These are phyloP conservation scores for Drosophila algonquin DNA, from an alignment of 2,888 invertebrate genomes.

Conservation along the genomic window DNA sequence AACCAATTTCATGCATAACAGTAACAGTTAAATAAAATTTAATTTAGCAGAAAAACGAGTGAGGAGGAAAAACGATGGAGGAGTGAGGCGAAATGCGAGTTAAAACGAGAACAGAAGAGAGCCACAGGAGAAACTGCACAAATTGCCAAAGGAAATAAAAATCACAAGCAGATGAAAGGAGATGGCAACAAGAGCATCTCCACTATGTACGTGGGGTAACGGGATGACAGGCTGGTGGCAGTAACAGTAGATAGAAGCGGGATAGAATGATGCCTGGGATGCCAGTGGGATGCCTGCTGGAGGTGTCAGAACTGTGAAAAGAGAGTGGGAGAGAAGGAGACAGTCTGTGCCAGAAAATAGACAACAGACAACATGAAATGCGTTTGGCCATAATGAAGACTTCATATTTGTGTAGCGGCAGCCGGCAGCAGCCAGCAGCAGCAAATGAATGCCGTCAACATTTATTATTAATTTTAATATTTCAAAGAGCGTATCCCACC, in stretches of 20 bases:
- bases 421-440: conserved; percentile 2
- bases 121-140: conserved; percentile 39
- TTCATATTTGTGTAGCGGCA: conserved; percentile 49
- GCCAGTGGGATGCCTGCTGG: too few relatives aligned
- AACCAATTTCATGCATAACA: conserved; percentile 70
- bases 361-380: conserved; percentile 36
- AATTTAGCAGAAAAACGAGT: conserved; percentile 67
- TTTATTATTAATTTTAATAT: conserved; percentile 77
- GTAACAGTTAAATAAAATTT: conserved; percentile 77
- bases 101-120: conserved; percentile 19
- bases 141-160: conserved; percentile 50
- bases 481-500: conserved; percentile 56
- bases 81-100: conserved; percentile 26
- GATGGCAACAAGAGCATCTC: neutral
- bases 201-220: neutral
- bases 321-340: neutral
- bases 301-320: neutral
- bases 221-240: neutral
- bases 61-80: conserved; percentile 20
- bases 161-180: conserved; percentile 29
- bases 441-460: conserved; percentile 59
- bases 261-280: neutral
- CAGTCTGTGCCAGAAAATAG: conserved; percentile 16
- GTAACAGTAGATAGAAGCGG: neutral
- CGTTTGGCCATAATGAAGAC: conserved; percentile 47